Evolutionary conservation across 1,140 invertebrate genomes (phyloP), one percentile per base, ranked within the genome.

Genomic region (Cydia amplana): DNA sequence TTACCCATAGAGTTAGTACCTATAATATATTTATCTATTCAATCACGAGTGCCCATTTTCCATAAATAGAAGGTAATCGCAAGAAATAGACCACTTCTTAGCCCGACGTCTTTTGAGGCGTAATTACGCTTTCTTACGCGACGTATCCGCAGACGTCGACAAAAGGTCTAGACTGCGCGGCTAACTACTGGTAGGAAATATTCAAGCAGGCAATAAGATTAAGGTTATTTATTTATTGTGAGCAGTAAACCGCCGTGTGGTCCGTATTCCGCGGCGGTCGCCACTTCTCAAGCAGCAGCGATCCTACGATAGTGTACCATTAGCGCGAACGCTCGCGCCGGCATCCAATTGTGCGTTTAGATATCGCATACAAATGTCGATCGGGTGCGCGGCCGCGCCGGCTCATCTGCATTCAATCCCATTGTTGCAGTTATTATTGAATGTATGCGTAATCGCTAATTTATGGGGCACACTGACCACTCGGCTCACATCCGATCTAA

Each of bases 341-440:
- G 86, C 89, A 82, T 89, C 91, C 90, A 93, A 92, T 93, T 93
- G 91, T 91, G 85, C 85, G 85, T 84, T 90, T 91, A 91, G 91
- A 93, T 91, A 91, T 87, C 86, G 91, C 89, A 93, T 93, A 93
- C 91, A 93, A 93, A 93, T 88, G 91, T 93, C 91, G 89, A 90
- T 92, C 89, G 87, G 46, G 79, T 73, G 79, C 83, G 82, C 84
- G 77, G 81, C 76, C 82, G 79, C 80, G 73, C 78, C 25, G 78
- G 81, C 88, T 92, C 91, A 92, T 92, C 89, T 92, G 90, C 89
- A 92, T 92, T 91, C 89, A 91, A 91, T 92, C 85, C 89, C 89
- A 91, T 92, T 92, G 91, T 92, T 92, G 84, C 88, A 85, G 83
- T 90, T 89, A 91, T 92, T 91, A 89, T 87, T 91, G 85, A 77